A percentile compares a stretch with the other conserved stretches of the same genome.
Evolutionary conservation across 2,888 invertebrate species (phyloP).

Genomic region (Meiosimyza platycephala): DNA sequence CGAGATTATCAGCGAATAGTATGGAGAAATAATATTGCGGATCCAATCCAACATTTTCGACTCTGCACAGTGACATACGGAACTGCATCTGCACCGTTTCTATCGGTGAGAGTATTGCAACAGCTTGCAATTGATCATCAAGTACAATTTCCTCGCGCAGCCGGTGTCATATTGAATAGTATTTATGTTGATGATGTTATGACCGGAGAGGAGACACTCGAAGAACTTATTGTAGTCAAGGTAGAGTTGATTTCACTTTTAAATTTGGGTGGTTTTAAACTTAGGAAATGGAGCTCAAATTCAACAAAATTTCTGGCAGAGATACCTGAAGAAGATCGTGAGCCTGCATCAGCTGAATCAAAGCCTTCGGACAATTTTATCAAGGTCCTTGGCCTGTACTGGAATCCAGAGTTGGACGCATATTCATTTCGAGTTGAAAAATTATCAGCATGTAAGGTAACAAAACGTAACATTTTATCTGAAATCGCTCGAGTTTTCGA

Average conservation of each 20-base stretch:
- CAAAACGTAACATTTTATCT: slow-evolving; percentile 37
- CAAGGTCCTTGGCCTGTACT: slow-evolving; percentile 41
- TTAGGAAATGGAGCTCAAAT: slow-evolving; percentile 24
- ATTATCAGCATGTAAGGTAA: not conserved
- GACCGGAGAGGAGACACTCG: slow-evolving; percentile 35
- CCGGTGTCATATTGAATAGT: slow-evolving; percentile 37
- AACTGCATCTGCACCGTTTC: slow-evolving; percentile 40
- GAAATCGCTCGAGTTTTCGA: slow-evolving; percentile 41
- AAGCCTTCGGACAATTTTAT: slow-evolving; percentile 20
- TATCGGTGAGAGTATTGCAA: slow-evolving; percentile 41
- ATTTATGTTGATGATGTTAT: slow-evolving; percentile 45
- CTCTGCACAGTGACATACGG: slow-evolving; percentile 44
- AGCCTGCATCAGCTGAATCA: not conserved
- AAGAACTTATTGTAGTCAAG: slow-evolving; percentile 17
- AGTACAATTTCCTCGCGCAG: slow-evolving; percentile 35
- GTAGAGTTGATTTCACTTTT: slow-evolving; percentile 36
- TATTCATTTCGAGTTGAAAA: slow-evolving; percentile 33
- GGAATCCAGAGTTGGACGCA: slow-evolving; percentile 35
- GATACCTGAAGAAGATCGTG: slow-evolving; percentile 15
- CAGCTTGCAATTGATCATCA: slow-evolving; percentile 39
- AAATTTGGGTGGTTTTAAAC: not conserved
- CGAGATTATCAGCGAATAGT: slow-evolving; percentile 41
- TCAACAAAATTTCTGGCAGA: not conserved
- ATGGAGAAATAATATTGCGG: slow-evolving; percentile 36
- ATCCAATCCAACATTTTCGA: slow-evolving; percentile 37